Evolutionary conservation across 2,797 vertebrate species (phyloP), one percentile per base, ranked within the genome.

Genomic region (Protosalanx chinensis): DNA sequence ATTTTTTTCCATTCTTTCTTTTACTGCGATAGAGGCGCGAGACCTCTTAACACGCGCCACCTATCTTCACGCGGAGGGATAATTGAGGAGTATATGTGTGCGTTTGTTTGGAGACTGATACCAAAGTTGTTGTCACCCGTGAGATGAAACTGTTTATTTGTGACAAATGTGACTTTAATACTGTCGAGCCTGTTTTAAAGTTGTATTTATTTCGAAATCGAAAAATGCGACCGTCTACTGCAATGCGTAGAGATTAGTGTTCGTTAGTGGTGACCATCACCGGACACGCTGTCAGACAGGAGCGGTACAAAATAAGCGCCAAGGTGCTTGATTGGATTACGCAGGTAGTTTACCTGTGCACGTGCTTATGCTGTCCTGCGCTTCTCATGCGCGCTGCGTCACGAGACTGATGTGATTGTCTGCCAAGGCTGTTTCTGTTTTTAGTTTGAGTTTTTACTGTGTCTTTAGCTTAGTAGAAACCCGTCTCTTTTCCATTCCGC

Each of bases 51-150:
- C 94, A 94, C 94, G 92, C 96, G 96, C 96, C 96, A 95, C 95
- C 96, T 96, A 95, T 95, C 96, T 96, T 94, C 94, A 90, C 91
- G 90, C 89, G 90, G 92, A 93, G 95, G 96, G 93, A 97, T 96
- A 95, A 94, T 94, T 92, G 92, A 92, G 93, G 91, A 93, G 90
- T 90, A 89, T 90, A 89, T 93, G 93, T 89, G 91, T 92, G 90
- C 89, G 92, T 93, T 93, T 91, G 91, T 93, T 71, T 91, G 93
- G 93, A 93, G 91, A 41, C 6, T 29, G 57, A 63, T 91, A 93
- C 91, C 90, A 91, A 91, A 90, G 89, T 93, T 91, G 92, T 91
- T 92, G 90, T 91, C 91, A 49, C 41, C 51, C 35, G 3, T 41
- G 53, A 46, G 56, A 69, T 35, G 30, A 46, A 46, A 15, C 41